Evolutionary conservation across 2,113 vertebrate genomes (phyloP).

Genomic region (Calonectris borealis): DNA sequence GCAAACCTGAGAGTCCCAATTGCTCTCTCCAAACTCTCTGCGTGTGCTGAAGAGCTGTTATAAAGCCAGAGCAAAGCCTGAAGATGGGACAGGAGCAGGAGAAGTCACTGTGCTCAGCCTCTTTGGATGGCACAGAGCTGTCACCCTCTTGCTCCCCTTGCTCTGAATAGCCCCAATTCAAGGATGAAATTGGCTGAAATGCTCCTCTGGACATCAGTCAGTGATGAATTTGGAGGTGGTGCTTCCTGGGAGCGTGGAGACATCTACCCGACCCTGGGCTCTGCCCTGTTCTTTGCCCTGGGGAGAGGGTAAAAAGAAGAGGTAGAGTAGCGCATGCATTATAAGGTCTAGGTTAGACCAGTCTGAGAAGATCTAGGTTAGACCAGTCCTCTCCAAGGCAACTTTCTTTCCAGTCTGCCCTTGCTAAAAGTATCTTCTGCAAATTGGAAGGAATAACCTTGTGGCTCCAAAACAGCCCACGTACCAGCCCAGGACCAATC

Average conservation of each 20-base stretch:
- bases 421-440: neutral
- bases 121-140: neutral
- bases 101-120: too few relatives aligned
- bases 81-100: neutral
- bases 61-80: neutral
- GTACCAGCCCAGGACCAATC: accelerated
- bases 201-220: neutral
- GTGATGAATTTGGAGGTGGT: neutral
- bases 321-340: accelerated
- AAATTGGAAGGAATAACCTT: neutral
- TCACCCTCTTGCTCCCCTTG: neutral
- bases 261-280: neutral
- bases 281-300: accelerated
- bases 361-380: neutral
- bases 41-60: neutral
- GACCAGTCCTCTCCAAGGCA: neutral
- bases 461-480: neutral
- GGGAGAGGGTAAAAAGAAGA: neutral
- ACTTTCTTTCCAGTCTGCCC: neutral
- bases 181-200: neutral
- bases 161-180: neutral
- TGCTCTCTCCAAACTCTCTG: neutral
- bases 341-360: neutral
- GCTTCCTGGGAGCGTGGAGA: neutral
- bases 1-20: neutral